Conservation (phyloP, 2,888 invertebrate species). For the Electrophaes corylata region DNA sequence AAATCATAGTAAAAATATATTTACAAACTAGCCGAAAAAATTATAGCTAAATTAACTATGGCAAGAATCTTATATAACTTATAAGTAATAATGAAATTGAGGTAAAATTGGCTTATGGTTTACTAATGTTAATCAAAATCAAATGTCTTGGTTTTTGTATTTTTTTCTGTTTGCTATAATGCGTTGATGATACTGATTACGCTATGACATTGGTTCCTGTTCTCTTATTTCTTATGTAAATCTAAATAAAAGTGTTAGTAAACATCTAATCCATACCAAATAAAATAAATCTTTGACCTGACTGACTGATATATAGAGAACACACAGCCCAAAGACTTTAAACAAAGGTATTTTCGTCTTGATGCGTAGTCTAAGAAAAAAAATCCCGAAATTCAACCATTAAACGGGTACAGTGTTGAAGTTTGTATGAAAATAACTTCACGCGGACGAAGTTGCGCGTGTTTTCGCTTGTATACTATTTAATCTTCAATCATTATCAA, state of each 20-base stretch:
- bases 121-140: background rate
- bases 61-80: slow-evolving; percentile 25
- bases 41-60: slow-evolving; percentile 20
- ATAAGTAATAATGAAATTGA: slow-evolving; percentile 22
- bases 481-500: background rate
- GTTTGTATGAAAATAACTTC: no score
- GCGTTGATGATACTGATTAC: background rate
- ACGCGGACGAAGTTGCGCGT: no score
- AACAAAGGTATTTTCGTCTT: no score
- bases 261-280: no score
- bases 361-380: no score
- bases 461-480: no score
- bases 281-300: no score
- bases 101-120: slow-evolving; percentile 31
- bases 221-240: background rate
- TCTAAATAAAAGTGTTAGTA: background rate
- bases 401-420: no score
- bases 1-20: background rate
- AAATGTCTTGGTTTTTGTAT: background rate
- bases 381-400: no score
- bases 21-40: background rate
- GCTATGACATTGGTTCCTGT: background rate
- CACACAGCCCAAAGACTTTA: no score
- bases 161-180: background rate
- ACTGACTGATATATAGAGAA: no score